These are phyloP conservation scores for Esox lucius DNA, from an alignment of 2,797 vertebrate genomes.

Conservation along the genomic window DNA sequence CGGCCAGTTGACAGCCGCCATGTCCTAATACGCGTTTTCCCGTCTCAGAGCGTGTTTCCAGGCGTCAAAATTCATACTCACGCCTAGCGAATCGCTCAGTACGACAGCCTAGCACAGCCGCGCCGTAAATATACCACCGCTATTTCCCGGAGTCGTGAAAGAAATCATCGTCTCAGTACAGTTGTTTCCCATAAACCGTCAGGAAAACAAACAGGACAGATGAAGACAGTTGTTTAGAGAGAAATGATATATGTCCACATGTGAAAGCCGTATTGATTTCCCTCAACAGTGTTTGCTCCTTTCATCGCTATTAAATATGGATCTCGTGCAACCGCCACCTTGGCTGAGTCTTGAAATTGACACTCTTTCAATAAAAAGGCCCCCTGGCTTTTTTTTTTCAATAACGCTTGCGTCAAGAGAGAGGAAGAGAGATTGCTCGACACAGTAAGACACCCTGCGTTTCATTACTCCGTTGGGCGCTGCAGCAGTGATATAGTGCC, in stretches of 20 bases:
- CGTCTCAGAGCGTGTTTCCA: not conserved
- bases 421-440: constrained; percentile 42
- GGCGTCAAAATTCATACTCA: constrained; percentile 37
- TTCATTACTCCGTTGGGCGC: constrained; percentile 57
- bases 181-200: constrained; percentile 20
- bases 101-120: constrained; percentile 15
- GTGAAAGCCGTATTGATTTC: constrained; percentile 76
- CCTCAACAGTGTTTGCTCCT: constrained; percentile 74
- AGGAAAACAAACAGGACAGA: constrained; percentile 56
- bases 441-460: constrained; percentile 40
- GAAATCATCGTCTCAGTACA: not conserved
- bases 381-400: constrained; percentile 61
- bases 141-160: constrained; percentile 31
- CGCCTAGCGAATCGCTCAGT: constrained; percentile 19
- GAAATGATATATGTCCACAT: constrained; percentile 72
- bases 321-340: constrained; percentile 65
- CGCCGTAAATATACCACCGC: not conserved
- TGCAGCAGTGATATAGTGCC: constrained; percentile 43
- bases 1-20: too few relatives aligned
- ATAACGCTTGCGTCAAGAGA: constrained; percentile 63
- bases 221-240: constrained; percentile 59
- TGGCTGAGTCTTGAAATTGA: constrained; percentile 74
- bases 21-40: too few relatives aligned
- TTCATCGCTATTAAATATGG: constrained; percentile 78
- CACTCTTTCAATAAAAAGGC: constrained; percentile 70